Evolutionary conservation across 2,113 vertebrate species (phyloP), one percentile per base, ranked within the genome.

Genomic region (Nycticryphes semicollaris): DNA sequence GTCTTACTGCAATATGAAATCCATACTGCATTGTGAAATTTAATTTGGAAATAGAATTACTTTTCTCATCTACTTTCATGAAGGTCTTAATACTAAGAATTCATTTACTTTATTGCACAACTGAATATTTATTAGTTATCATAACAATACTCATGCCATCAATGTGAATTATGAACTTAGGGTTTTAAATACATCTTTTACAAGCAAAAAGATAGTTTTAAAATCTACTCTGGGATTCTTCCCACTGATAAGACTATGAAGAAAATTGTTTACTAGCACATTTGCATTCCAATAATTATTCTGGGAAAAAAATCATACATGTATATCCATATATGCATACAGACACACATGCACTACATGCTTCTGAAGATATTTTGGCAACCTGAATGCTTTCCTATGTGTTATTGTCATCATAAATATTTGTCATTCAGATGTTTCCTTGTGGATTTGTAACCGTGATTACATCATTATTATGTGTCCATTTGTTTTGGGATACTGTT

Each of bases 281-380:
- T 70, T 66, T 73, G 47, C 72, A 56, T 41, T 57, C 21, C 48
- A 56, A 10, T 54, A 47, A 59, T 37, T 72, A 15, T 51, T 84
- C 19, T 70, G 13, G 75, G 51, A 91, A 68, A 21, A 21, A 60
- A 60, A 48, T 28, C 0, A 0, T 54, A 9, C 62, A 20, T 69
- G 7, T 53, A 16, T 39, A 30, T 19, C 41, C 7, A 6, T 28
- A 33, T 23, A 4, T 43, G 50, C 31, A 21, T 39, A 57, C 7
- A 31, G 35, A 19, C 45, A 60, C 16, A 51, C 9, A 12, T 27
- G 27, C 5, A 25, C 77, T 68, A 87, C n/a, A 23, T 8, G 10
- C 92, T 69, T 93, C 67, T 67, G 64, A 83, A 94, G 93, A 91
- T 93, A 93, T 94, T 97, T 97, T 96, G 94, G 94, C 96, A 96